Evolutionary conservation across 2,888 invertebrate genomes (phyloP), one percentile per base, ranked within the genome.

Genomic region (Catonia carolina): DNA sequence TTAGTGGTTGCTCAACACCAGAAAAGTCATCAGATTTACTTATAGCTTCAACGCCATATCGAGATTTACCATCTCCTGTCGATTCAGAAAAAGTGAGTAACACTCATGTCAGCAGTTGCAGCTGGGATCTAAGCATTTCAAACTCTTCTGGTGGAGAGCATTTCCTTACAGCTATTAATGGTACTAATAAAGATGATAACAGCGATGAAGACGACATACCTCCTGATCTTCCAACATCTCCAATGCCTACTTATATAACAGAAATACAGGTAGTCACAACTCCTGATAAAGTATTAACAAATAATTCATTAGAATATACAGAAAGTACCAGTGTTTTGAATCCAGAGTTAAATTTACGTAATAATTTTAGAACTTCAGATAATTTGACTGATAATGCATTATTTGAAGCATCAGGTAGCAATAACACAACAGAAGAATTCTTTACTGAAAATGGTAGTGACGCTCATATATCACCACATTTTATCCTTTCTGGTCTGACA

Each of bases 231-330:
- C 73, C 74, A 1, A 72, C 67, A 6, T 73, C 74, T 0, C 73
- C 74, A 1, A 68, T 73, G 62, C 73, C 73, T 27, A 61, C 65
- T 22, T 85, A 84, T 67, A 78, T 86, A 31, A 86, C 85, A 37
- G 86, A 86, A 73, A 86, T 86, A 57, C 83, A 85, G 72, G 85
- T 86, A 0, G 72, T 80, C 1, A 67, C 73, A 2, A 70, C 67
- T 36, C 41, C 49, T 48, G 58, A 58, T 42, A 54, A 53, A n/a
- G 27, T 41, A 5, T 14, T 22, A 23, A 14, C 22, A 22, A 33
- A 50, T 22, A 53, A 47, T n/a, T 41, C 35, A 17, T 22, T 56
- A 14, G 54, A 54, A 20, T 49, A 58, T 14, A 50, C 50, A 1
- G 33, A 49, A 23, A 41, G 27, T 15, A n/a, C n/a, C n/a, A 35